Evolutionary conservation across 2,888 invertebrate genomes (phyloP), one percentile per base, ranked within the genome.

Genomic region (Idaea aversata): DNA sequence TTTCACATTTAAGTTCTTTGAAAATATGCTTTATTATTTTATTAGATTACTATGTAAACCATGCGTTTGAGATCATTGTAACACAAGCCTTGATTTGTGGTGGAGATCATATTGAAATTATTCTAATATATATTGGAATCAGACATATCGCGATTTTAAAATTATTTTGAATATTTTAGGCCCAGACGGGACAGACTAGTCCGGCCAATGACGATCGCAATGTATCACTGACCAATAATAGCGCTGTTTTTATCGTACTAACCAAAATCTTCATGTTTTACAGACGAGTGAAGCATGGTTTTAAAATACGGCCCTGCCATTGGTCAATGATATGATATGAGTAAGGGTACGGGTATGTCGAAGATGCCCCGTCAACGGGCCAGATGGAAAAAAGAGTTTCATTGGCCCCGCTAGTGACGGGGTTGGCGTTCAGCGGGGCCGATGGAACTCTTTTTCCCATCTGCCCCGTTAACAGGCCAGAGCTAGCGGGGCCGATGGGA

Each of bases 51-150:
- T 25, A 25, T 25, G 25, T 25, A 25, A 25, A 25, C 25, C 25
- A 3, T 25, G 25, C 25, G 3, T 47, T 47, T 47, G 47, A 47
- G 47, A 47, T 47, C 47, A 10, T 47, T 47, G 47, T 47, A 47
- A 47, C 10, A 47, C 47, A 7, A 13, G 13, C 47, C 2, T 10
- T 10, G 4, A 36, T 36, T 47, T 47, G 63, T 65, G 68, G 63
- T 65, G 66, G 59, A 62, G 67, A 62, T 68, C 60, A 64, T 61
- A 57, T 15, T 63, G 57, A 62, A 47, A 47, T 47, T 47, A 47
- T 47, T 47, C 7, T 47, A 47, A 47, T 10, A 47, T 47, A 5
- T 7, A 47, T 47, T 47, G 4, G 47, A 47, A 47, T 47, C 47
- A 10, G 47, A 47, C 47, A 47, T 47, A 47, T 47, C 47, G 47